phyloP scores from a whole-genome alignment of 2,113 vertebrate species.

The Takifugu bimaculatus region DNA sequence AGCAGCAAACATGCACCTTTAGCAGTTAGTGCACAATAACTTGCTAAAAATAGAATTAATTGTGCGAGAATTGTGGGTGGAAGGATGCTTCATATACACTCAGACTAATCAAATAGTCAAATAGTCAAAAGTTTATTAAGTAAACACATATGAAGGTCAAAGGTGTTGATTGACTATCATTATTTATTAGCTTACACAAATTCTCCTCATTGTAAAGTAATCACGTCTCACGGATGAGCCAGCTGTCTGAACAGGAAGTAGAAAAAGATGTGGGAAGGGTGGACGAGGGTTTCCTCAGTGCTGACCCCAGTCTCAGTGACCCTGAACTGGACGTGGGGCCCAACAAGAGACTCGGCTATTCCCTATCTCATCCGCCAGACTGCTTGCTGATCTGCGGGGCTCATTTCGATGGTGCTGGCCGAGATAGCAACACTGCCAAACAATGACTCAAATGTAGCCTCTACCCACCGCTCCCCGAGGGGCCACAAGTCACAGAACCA shows the following conservation, averaged over 20 bases:
- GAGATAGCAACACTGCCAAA: background rate
- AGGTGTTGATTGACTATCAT: too few relatives aligned
- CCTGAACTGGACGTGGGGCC: slow-evolving; percentile 10
- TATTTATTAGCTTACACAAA: background rate
- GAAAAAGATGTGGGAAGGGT: slow-evolving; percentile 43
- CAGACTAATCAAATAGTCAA: too few relatives aligned
- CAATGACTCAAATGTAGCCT: slow-evolving; percentile 10
- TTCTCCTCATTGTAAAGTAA: background rate
- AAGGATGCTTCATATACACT: too few relatives aligned
- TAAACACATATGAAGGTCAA: too few relatives aligned
- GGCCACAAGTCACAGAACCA: slow-evolving; percentile 9
- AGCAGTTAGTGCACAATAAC: too few relatives aligned
- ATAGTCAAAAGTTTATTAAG: too few relatives aligned
- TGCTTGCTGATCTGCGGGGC: background rate
- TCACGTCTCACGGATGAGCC: slow-evolving; percentile 5
- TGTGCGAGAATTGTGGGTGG: too few relatives aligned
- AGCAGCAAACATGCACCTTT: too few relatives aligned
- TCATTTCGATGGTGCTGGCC: background rate
- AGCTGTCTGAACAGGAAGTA: slow-evolving; percentile 49
- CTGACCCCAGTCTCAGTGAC: slow-evolving; percentile 42
- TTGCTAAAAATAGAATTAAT: too few relatives aligned
- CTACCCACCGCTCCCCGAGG: background rate
- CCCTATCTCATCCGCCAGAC: background rate
- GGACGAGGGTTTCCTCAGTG: slow-evolving; percentile 14
- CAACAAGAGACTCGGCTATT: slow-evolving; percentile 10